A percentile compares a stretch with the other conserved stretches of the same genome.
Conservation (phyloP, 2,113 vertebrate genomes). For the Chroicocephalus ridibundus region DNA sequence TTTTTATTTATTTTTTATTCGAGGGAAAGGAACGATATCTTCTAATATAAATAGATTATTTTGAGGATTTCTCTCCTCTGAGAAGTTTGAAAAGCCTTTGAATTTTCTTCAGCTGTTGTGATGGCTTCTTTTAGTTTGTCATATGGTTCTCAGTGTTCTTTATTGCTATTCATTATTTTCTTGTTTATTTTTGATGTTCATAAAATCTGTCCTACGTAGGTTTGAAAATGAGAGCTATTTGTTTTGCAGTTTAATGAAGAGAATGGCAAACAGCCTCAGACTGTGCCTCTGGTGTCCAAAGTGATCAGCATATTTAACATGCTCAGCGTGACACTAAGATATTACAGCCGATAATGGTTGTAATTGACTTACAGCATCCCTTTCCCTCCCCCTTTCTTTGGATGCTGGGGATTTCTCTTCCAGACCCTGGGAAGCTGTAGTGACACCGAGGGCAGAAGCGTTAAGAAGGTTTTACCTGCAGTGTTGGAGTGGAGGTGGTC, state of each 20-base stretch:
- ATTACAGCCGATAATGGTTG: conserved; percentile 77
- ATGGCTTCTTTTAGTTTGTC: conserved; percentile 17
- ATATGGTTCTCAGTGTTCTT: not conserved
- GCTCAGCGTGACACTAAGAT: conserved; percentile 85
- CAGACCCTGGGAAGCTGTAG: conserved; percentile 15
- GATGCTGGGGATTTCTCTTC: conserved; percentile 31
- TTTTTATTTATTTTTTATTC: not conserved
- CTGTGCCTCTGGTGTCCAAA: conserved; percentile 78
- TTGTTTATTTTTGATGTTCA: conserved; percentile 60
- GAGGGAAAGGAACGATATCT: not conserved
- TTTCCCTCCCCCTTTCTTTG: conserved; percentile 2
- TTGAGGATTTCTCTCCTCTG: not conserved
- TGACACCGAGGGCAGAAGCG: not conserved
- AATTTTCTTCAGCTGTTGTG: conserved; percentile 11
- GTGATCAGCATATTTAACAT: conserved; percentile 84
- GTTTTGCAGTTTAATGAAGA: conserved; percentile 85
- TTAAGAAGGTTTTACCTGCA: not conserved
- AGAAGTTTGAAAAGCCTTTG: conserved; percentile 37
- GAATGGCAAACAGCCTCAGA: conserved; percentile 75
- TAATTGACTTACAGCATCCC: conserved; percentile 80
- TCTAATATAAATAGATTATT: conserved; percentile 50
- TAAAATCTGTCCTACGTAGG: conserved; percentile 56
- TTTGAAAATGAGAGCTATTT: conserved; percentile 73
- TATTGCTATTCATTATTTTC: conserved; percentile 58
- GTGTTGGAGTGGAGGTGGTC: not conserved